Evolutionary conservation across 1,140 invertebrate genomes (phyloP).

Genomic region (Mesaphorura yosii): DNA sequence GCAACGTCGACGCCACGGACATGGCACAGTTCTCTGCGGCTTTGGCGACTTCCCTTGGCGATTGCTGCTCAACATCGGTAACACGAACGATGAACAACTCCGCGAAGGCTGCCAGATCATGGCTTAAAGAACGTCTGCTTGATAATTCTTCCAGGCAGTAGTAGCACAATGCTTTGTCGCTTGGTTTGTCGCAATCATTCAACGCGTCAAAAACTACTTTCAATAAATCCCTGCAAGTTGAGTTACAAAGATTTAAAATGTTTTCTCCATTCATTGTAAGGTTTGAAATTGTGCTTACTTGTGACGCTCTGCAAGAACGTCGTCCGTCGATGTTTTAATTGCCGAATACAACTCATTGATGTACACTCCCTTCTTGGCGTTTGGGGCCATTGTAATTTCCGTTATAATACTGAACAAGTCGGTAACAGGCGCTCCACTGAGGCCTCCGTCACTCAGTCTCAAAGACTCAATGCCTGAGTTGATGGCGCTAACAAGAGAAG

Average conservation of each 20-base stretch:
- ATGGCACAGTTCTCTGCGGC: conserved; percentile 30
- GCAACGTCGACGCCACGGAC: conserved; percentile 27
- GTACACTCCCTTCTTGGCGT: conserved; percentile 7
- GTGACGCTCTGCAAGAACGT: conserved; percentile 26
- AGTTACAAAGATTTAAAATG: too few species aligned
- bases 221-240: conserved; percentile 25
- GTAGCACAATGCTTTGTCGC: conserved; percentile 27
- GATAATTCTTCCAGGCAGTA: conserved; percentile 27
- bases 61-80: conserved; percentile 28
- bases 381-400: too few species aligned
- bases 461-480: conserved; percentile 26
- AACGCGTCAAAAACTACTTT: conserved; percentile 30
- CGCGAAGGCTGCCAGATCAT: conserved; percentile 23
- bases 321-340: conserved; percentile 22
- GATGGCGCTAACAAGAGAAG: conserved; percentile 20
- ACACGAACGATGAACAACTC: conserved; percentile 30
- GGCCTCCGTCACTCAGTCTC: conserved; percentile 9
- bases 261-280: not conserved
- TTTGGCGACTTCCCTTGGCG: conserved; percentile 28
- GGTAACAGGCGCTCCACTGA: conserved; percentile 21
- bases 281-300: too few species aligned
- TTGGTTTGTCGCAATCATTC: conserved; percentile 15
- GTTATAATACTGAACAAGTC: too few species aligned
- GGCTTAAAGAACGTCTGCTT: conserved; percentile 14
- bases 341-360: conserved; percentile 10